phyloP scores from a whole-genome alignment of 2,888 invertebrate species.

The Dynastes hyllus region DNA sequence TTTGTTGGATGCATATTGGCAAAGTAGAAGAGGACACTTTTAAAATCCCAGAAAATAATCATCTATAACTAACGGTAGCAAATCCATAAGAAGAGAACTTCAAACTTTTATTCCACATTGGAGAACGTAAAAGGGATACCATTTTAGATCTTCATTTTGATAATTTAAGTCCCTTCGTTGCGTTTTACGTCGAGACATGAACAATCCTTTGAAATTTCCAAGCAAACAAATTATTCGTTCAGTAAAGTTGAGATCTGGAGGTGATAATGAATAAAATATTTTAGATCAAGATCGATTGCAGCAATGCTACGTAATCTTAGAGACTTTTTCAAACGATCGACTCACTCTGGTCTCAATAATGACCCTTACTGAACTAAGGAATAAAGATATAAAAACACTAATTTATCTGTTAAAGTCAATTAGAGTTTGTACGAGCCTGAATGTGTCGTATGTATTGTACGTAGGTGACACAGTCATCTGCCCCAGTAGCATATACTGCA shows the following conservation, averaged over 20 bases:
- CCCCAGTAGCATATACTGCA: constrained; percentile 29
- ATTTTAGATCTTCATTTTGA: constrained; percentile 17
- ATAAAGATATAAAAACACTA: constrained; percentile 59
- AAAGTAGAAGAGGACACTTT: constrained; percentile 19
- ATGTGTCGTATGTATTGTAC: constrained; percentile 46
- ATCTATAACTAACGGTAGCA: constrained; percentile 1
- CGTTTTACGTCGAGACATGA: constrained; percentile 19
- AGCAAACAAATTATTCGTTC: constrained; percentile 31
- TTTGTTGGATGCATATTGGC: constrained; percentile 44
- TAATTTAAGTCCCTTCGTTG: neutral
- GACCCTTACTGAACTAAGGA: constrained; percentile 49
- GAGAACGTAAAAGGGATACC: neutral
- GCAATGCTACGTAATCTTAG: constrained; percentile 6
- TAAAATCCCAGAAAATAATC: constrained; percentile 27
- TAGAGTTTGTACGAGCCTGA: constrained; percentile 59
- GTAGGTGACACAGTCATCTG: constrained; percentile 55
- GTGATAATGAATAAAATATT: constrained; percentile 48
- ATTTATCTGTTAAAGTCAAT: constrained; percentile 71
- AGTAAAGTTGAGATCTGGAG: constrained; percentile 23
- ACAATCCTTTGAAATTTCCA: constrained; percentile 23
- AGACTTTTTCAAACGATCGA: constrained; percentile 27
- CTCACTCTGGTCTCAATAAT: constrained; percentile 37
- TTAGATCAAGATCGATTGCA: constrained; percentile 26
- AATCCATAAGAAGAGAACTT: constrained; percentile 6
- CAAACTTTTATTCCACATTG: neutral